Evolutionary conservation across 2,113 vertebrate genomes (phyloP).

Genomic region (Hydrolagus affinis): DNA sequence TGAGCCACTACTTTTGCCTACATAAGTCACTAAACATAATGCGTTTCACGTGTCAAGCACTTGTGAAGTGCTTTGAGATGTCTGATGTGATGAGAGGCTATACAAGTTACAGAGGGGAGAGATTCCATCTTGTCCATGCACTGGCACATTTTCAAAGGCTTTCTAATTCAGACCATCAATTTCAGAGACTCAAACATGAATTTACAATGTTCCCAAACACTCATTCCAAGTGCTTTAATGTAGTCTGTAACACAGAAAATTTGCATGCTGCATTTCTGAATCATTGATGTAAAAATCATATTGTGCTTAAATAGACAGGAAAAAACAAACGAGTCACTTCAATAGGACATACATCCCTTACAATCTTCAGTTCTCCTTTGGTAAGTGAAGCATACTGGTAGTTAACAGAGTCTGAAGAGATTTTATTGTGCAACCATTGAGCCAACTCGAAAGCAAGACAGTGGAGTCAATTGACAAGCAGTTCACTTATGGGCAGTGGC

Average conservation of each 20-base stretch:
- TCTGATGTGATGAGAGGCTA: too few relatives aligned
- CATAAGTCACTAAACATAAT: too few relatives aligned
- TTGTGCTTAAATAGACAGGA: neutral
- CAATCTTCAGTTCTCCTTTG: neutral
- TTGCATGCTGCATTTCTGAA: neutral
- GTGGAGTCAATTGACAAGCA: constrained; percentile 20
- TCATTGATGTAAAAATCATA: neutral
- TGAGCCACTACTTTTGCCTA: too few relatives aligned
- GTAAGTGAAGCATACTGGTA: constrained; percentile 6
- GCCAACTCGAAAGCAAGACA: constrained; percentile 14
- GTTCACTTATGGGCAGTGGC: constrained; percentile 18
- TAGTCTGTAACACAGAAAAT: neutral
- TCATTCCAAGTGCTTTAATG: neutral
- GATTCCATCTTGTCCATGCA: neutral
- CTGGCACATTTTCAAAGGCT: neutral
- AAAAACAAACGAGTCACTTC: neutral
- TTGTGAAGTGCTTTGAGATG: too few relatives aligned
- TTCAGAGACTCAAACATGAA: neutral
- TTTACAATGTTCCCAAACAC: neutral
- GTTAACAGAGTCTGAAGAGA: neutral
- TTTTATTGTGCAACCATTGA: constrained; percentile 24
- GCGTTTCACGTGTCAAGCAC: too few relatives aligned
- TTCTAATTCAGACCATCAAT: neutral
- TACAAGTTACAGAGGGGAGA: too few relatives aligned
- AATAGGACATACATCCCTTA: neutral